These are phyloP conservation scores for Zoroaster sp. DNA, from an alignment of 53 echinoderm and acorn worm genomes.

Conservation along the genomic window DNA sequence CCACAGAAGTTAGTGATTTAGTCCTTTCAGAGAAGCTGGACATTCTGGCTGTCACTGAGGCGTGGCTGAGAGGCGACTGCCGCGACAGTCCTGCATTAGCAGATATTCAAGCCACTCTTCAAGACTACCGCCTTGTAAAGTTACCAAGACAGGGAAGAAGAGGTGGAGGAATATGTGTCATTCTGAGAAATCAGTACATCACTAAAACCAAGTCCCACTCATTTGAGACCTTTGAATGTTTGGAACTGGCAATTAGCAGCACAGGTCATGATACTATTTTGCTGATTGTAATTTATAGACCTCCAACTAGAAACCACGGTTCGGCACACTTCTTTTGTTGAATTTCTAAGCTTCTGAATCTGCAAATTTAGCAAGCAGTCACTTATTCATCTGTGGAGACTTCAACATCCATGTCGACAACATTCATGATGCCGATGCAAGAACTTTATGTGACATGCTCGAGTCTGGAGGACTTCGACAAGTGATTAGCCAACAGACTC, in stretches of 20 bases:
- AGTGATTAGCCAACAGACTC: background rate
- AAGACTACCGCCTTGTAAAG: background rate
- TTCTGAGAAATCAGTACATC: background rate
- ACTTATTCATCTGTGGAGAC: background rate
- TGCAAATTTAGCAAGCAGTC: background rate
- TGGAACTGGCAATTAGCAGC: background rate
- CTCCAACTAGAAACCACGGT: background rate
- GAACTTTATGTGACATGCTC: background rate
- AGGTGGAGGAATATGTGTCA: background rate
- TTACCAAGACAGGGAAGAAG: background rate
- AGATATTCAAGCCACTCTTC: background rate
- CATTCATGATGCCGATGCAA: background rate
- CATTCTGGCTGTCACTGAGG: background rate
- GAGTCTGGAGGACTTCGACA: background rate
- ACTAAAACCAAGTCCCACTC: background rate
- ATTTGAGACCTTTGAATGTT: background rate
- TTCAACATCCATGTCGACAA: constrained; percentile 6
- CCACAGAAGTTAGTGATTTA: background rate
- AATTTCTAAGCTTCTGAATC: background rate
- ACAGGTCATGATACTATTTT: background rate
- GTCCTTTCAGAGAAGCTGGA: background rate
- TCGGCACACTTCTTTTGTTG: background rate
- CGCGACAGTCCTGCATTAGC: background rate
- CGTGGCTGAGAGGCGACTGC: background rate
- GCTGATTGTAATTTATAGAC: background rate